phyloP scores from a whole-genome alignment of 2,797 vertebrate species.

The Acanthornis magna region DNA sequence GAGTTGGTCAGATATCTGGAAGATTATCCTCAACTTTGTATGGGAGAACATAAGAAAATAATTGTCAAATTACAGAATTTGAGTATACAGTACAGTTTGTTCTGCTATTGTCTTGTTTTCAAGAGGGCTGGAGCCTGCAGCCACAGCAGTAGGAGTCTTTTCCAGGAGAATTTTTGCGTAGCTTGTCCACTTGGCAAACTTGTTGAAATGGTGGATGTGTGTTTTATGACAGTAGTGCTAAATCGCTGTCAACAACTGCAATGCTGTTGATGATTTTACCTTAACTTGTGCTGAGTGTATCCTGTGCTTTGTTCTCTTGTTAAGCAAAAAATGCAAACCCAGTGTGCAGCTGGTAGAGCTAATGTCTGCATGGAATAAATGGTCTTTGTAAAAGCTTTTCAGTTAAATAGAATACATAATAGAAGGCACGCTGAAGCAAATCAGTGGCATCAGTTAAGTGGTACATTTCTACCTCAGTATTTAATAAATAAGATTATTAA shows the following conservation, averaged over 20 bases:
- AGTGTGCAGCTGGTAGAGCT: background rate
- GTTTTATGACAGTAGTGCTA: background rate
- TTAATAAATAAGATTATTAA: background rate
- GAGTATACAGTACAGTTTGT: background rate
- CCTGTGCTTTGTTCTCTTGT: background rate
- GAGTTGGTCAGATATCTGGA: background rate
- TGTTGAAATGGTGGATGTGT: background rate
- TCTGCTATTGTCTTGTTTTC: background rate
- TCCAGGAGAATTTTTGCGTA: background rate
- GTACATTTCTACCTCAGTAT: background rate
- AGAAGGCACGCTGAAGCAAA: background rate
- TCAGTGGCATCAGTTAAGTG: background rate
- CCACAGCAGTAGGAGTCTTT: background rate
- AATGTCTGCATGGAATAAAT: background rate
- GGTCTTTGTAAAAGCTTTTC: background rate
- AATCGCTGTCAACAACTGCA: background rate
- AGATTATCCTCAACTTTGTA: background rate
- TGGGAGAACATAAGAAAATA: background rate
- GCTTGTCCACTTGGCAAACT: background rate
- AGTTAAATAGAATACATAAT: background rate
- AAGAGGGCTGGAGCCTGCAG: background rate
- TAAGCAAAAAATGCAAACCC: background rate
- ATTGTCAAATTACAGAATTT: background rate
- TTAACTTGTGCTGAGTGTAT: background rate
- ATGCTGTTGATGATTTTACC: background rate